Percentiles rank a stretch among this genome's conserved stretches.
Evolutionary conservation across 2,888 invertebrate species (phyloP).

Genomic region (Ornithoptera priamus): DNA sequence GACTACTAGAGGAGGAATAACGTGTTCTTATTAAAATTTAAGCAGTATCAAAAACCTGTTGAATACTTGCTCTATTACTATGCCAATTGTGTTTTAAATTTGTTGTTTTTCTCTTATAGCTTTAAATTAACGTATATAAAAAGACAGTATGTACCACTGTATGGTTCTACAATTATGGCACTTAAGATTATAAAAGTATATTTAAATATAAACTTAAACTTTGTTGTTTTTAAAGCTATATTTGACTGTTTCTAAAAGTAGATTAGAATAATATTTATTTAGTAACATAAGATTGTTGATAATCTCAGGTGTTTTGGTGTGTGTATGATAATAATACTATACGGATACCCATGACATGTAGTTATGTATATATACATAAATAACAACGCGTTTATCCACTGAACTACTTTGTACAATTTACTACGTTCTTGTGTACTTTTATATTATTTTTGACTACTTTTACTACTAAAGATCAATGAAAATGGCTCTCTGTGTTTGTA

Average conservation of each 20-base stretch:
- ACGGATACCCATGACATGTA: slow-evolving; percentile 26
- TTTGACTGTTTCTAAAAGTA: neutral
- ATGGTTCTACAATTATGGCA: slow-evolving; percentile 2
- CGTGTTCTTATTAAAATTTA: neutral
- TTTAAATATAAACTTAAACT: slow-evolving; percentile 4
- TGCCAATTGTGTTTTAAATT: slow-evolving; percentile 21
- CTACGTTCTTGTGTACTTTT: slow-evolving; percentile 60
- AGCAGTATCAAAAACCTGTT: slow-evolving; percentile 6
- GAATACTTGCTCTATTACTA: slow-evolving; percentile 17
- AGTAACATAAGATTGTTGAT: slow-evolving; percentile 26
- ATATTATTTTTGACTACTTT: slow-evolving; percentile 50
- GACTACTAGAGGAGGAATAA: neutral
- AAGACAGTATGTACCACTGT: slow-evolving; percentile 5
- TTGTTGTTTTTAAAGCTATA: neutral
- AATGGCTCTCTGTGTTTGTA: slow-evolving; percentile 84
- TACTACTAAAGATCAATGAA: slow-evolving; percentile 44
- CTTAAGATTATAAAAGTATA: neutral
- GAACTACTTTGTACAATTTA: slow-evolving; percentile 51
- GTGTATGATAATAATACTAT: slow-evolving; percentile 33
- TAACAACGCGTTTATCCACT: slow-evolving; percentile 52
- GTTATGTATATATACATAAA: slow-evolving; percentile 33
- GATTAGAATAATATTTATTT: slow-evolving; percentile 21
- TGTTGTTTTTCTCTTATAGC: slow-evolving; percentile 16
- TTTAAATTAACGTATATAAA: slow-evolving; percentile 5
- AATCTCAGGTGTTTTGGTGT: slow-evolving; percentile 32